phyloP scores from a whole-genome alignment of 2,113 vertebrate genomes.

The Orycteropus afer region DNA sequence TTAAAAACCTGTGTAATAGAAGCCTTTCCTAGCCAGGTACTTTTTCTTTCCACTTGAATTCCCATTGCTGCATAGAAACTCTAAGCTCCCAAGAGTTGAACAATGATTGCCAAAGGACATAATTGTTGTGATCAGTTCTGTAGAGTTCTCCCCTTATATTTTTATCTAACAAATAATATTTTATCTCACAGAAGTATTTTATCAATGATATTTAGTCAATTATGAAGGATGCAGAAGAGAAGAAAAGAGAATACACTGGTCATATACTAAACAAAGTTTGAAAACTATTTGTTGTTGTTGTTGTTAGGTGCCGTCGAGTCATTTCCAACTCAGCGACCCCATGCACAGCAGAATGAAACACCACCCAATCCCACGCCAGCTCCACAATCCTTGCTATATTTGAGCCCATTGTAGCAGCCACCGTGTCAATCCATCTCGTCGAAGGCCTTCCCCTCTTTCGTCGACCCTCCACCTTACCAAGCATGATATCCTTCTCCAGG shows the following conservation, averaged over 20 bases:
- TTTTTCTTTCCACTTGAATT: neutral
- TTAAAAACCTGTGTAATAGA: neutral
- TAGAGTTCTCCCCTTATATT: neutral
- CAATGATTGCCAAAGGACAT: neutral
- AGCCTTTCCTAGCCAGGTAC: neutral
- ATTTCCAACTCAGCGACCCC: no score
- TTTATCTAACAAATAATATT: conserved; percentile 17
- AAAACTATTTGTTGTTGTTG: no score
- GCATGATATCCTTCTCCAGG: no score
- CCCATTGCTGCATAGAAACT: neutral
- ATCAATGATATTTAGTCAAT: neutral
- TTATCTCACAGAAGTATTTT: neutral
- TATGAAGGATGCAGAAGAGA: neutral
- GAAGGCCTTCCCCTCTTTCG: no score
- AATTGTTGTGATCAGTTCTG: neutral
- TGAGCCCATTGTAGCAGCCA: no score
- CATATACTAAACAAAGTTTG: neutral
- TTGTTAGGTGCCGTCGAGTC: no score
- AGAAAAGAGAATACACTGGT: neutral
- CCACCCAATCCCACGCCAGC: no score
- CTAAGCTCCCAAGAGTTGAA: neutral
- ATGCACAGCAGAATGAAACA: no score
- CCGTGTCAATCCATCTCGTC: no score
- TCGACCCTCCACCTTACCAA: no score
- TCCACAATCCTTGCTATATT: no score